A percentile compares a stretch with the other conserved stretches of the same genome.
These are phyloP conservation scores for Rhimphoctona megacephalus DNA, from an alignment of 2,888 invertebrate species.

Conservation along the genomic window DNA sequence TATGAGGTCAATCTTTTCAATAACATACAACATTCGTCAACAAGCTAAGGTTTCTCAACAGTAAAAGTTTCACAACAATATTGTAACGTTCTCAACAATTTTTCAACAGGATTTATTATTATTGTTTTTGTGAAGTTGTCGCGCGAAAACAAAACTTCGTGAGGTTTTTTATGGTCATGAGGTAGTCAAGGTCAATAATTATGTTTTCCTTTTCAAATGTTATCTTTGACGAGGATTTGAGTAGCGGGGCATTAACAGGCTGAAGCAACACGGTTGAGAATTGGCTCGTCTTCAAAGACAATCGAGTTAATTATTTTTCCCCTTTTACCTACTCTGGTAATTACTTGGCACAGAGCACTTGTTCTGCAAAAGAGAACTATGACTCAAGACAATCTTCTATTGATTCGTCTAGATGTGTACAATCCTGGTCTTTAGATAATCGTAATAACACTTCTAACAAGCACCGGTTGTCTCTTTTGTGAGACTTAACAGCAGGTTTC, in stretches of 20 bases:
- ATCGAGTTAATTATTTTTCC: conserved; percentile 4
- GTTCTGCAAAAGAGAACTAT: conserved; percentile 20
- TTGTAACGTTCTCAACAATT: conserved; percentile 56
- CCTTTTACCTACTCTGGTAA: background rate
- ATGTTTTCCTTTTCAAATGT: background rate
- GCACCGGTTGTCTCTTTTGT: background rate
- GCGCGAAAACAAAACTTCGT: conserved; percentile 22
- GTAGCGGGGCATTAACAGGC: conserved; percentile 2
- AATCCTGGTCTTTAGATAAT: background rate
- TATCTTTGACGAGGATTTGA: background rate
- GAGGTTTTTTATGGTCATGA: conserved; percentile 13
- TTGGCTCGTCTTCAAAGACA: conserved; percentile 13
- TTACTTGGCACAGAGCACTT: conserved; percentile 19
- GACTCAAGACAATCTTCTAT: conserved; percentile 17
- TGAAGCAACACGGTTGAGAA: conserved; percentile 1
- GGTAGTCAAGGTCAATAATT: conserved; percentile 8
- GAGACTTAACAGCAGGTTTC: background rate
- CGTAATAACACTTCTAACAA: background rate
- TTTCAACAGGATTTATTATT: conserved; percentile 48
- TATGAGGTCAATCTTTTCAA: background rate
- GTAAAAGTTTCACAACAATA: conserved; percentile 28
- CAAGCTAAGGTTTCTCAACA: conserved; percentile 31
- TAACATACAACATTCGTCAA: conserved; percentile 39
- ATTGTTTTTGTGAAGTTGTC: background rate
- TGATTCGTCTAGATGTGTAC: conserved; percentile 14